Percentiles rank a stretch among this genome's conserved stretches.
phyloP scores from a whole-genome alignment of 2,113 vertebrate species.

The Mirounga angustirostris region DNA sequence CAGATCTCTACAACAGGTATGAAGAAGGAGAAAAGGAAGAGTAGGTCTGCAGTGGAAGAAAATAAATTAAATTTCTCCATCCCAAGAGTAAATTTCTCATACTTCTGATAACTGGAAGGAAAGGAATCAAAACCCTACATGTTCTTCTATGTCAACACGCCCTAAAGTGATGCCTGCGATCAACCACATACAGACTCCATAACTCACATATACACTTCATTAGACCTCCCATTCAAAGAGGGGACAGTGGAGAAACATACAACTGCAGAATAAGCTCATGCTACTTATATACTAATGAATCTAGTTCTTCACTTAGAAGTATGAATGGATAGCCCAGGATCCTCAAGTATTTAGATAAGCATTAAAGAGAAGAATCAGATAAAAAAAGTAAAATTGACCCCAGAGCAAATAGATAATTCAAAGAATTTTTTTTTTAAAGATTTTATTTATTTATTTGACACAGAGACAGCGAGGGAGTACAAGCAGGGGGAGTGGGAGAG shows the following conservation, averaged over 20 bases:
- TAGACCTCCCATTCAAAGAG: neutral
- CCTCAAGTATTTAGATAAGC: neutral
- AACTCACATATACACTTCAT: neutral
- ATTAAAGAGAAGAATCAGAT: slow-evolving; percentile 25
- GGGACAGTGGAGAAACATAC: neutral
- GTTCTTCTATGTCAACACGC: neutral
- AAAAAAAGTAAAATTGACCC: neutral
- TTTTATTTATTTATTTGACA: too few species aligned
- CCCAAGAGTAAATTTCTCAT: neutral
- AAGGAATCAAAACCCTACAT: neutral
- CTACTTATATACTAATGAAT: neutral
- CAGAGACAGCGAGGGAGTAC: too few species aligned
- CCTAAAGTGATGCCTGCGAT: neutral
- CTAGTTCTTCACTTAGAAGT: neutral
- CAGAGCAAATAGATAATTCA: slow-evolving; percentile 11
- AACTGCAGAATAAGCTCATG: neutral
- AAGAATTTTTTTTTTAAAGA: neutral
- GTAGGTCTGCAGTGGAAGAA: neutral
- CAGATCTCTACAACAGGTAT: neutral
- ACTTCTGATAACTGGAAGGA: neutral
- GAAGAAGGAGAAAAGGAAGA: neutral
- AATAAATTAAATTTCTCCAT: slow-evolving; percentile 16
- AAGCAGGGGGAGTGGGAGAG: too few species aligned
- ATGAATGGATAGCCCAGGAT: neutral
- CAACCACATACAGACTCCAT: neutral